Evolutionary conservation across 2,888 invertebrate genomes (phyloP).

Genomic region (Callyntrura sp.): DNA sequence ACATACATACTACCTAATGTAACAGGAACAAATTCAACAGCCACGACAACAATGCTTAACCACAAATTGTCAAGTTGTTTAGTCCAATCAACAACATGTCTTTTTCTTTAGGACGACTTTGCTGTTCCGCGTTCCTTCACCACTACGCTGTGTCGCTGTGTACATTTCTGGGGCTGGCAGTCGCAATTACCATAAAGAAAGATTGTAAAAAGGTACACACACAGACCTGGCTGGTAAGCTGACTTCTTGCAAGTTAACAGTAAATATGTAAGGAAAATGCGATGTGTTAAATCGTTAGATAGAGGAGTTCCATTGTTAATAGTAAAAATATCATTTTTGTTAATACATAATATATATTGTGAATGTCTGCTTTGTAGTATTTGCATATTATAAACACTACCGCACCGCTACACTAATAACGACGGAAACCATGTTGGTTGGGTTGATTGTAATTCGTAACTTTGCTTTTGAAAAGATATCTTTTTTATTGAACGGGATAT

Average conservation of each 20-base stretch:
- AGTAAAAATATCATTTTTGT: background rate
- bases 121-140: slow-evolving; percentile 44
- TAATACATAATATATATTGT: background rate
- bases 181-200: background rate
- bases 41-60: slow-evolving; percentile 38
- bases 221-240: background rate
- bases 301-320: slow-evolving; percentile 21
- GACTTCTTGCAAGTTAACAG: background rate
- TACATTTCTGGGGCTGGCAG: background rate
- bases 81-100: slow-evolving; percentile 57
- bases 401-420: background rate
- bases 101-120: slow-evolving; percentile 45
- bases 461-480: slow-evolving; percentile 1
- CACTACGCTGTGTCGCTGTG: too few relatives aligned
- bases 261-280: slow-evolving; percentile 9
- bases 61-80: slow-evolving; percentile 73
- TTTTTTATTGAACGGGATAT: slow-evolving; percentile 39
- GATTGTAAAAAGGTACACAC: background rate
- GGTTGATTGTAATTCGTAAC: background rate
- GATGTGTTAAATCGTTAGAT: too few relatives aligned
- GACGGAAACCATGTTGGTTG: slow-evolving; percentile 33
- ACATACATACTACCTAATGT: background rate
- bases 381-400: slow-evolving; percentile 1
- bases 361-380: background rate
- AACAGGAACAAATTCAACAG: background rate